Evolutionary conservation across 1,140 invertebrate genomes (phyloP), one percentile per base, ranked within the genome.

Genomic region (Drosophila trapezifrons): DNA sequence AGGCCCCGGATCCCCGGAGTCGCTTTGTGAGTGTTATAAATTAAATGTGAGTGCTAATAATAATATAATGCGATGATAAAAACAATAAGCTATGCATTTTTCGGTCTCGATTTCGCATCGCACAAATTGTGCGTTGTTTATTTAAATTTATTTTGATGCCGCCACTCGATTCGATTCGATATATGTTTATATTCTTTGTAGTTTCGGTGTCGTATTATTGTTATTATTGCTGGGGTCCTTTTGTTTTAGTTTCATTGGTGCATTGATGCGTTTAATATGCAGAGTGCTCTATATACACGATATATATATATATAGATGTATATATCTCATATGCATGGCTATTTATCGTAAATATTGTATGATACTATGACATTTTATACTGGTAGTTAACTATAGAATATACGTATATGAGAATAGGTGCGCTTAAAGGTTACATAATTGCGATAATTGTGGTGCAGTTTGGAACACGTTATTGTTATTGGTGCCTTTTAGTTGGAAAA

Each of bases 241-340:
- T 73, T 80, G 54, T 51, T 76, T 45, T 40, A 40, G 37, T 40
- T 57, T 22, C 35, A 27, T 40, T 69, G 65, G 83, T 87, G 78
- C 83, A 76, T 79, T 87, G 79, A 67, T 82, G 79, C 82, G 79
- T 70, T 73, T 76, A 86, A 67, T 86, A 79, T 87, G 79, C 84
- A 82, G 55, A 87, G 79, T 87, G 83, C 76, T 73, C 74, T 86
- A 71, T 82, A 72, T 66, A 65, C 60, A 80, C 51, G 59, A 25
- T 57, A 32, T 40, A 59, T 29, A 42, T 25, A 49, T 49, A 66
- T 60, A 56, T 59, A 37, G 42, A 54, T 73, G 67, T 56, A 46
- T 54, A 29, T 54, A 27, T 52, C 18, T 32, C 42, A 54, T 76
- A 40, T 51, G 38, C 55, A 54, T 62, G 54, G 37, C 45, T 65